These are phyloP conservation scores for Agriopis leucophaearia DNA, from an alignment of 2,888 invertebrate species.

Conservation along the genomic window DNA sequence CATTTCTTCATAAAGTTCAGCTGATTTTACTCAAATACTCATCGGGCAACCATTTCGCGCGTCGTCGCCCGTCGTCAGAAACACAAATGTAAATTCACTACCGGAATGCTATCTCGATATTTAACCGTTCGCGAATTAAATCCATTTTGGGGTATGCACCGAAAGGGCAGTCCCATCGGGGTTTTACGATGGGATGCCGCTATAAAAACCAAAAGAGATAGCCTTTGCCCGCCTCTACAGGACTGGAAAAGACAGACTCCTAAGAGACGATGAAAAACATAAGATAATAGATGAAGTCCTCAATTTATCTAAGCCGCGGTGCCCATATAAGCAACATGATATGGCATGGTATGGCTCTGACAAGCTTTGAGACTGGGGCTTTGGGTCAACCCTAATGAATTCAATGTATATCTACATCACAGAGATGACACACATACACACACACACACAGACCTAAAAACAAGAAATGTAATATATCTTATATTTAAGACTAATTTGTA, in stretches of 20 bases:
- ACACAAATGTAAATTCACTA: constrained; percentile 30
- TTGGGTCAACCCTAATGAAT: no score
- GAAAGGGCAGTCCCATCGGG: constrained; percentile 45
- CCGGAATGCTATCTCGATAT: constrained; percentile 26
- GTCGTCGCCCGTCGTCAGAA: constrained; percentile 7
- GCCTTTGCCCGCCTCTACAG: constrained; percentile 35
- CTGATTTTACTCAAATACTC: not conserved
- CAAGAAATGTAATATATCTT: no score
- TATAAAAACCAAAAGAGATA: constrained; percentile 53
- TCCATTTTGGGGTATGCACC: constrained; percentile 45
- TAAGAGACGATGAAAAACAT: not conserved
- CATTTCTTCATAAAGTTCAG: not conserved
- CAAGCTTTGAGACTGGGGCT: no score
- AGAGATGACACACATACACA: no score
- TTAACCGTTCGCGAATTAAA: constrained; percentile 37
- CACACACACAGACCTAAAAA: no score
- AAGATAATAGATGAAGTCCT: no score
- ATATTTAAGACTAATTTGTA: no score
- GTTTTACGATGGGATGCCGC: constrained; percentile 51
- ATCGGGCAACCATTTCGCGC: constrained; percentile 9
- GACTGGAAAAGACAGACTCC: not conserved
- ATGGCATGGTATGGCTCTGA: no score
- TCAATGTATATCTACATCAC: no score
- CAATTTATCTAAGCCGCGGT: no score
- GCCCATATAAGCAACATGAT: no score